Conservation (phyloP, 2,113 vertebrate species). For the Tursiops truncatus region DNA sequence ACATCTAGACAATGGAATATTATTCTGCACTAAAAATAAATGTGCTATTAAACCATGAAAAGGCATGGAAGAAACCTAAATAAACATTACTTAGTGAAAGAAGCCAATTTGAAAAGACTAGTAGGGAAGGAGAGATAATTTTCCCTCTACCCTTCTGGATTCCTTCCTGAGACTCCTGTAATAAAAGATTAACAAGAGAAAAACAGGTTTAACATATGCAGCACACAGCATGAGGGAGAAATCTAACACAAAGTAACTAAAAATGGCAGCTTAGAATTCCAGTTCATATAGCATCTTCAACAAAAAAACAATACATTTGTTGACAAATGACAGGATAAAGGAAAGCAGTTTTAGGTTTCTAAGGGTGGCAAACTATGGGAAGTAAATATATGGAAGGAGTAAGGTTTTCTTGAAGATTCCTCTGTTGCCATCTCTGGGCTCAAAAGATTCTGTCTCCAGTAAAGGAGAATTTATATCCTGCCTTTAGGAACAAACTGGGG, state of each 20-base stretch:
- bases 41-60: not conserved
- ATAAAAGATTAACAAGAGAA: not conserved
- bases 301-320: not conserved
- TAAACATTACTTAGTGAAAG: not conserved
- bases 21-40: not conserved
- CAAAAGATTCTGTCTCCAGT: not conserved
- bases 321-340: not conserved
- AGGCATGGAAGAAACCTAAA: not conserved
- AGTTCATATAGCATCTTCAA: not conserved
- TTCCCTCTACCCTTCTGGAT: not conserved
- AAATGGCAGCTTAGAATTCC: not conserved
- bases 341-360: not conserved
- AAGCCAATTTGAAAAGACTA: not conserved
- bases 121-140: not conserved
- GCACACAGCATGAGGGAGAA: not conserved
- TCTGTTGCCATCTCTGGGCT: not conserved
- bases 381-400: not conserved
- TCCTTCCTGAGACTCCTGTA: not conserved
- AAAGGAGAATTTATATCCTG: not conserved
- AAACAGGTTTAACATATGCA: not conserved
- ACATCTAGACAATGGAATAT: not conserved
- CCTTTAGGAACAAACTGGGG: not conserved
- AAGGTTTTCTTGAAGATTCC: not conserved
- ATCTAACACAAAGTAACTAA: not conserved
- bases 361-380: not conserved